Evolutionary conservation across 1,140 invertebrate genomes (phyloP), one percentile per base, ranked within the genome.

Genomic region (Berghia stephanieae): DNA sequence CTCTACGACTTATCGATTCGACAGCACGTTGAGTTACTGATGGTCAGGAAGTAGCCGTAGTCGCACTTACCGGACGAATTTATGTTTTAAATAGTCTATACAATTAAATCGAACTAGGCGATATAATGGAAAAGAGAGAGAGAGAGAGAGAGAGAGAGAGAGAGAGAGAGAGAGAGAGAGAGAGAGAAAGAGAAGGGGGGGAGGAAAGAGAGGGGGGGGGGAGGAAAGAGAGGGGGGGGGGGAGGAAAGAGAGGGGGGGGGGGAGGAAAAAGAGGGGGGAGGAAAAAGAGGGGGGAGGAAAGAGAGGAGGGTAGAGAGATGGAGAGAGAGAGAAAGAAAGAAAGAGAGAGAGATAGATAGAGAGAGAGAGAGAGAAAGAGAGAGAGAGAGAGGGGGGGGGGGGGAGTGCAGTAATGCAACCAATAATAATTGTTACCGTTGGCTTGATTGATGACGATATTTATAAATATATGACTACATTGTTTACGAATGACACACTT

Each of bases 141-240:
- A 31, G 63, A 66, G 63, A 66, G 63, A 66, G 63, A 60, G 8
- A 60, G 57, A 60, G 8, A 60, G 57, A 24, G 8, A 60, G 57
- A 60, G 6, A 60, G n/a, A 60, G 6, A 24, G 57, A 60, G 8
- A 60, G 57, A 60, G 8, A 60, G 8, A 60, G 57, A 6, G 8
- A 60, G n/a, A 60, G 57, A 60, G 8, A 66, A 38, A 66, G 13
- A 66, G 63, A 66, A 10, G 40, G 10, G 40, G 13, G 40, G 13
- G 16, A 13, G 40, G 63, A 66, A 4, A 66, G 27, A 66, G 2
- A 66, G 10, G 40, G 34, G 40, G 3, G 40, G 4, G 40, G 63
- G 40, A 13, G 40, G 10, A 60, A 5, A 10, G n/a, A 60, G 5
- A 24, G 57, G 40, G 18, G 40, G 63, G 40, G 18, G 40, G 63